Evolutionary conservation across 2,888 invertebrate genomes (phyloP), one percentile per base, ranked within the genome.

Genomic region (Pegoplata infirma): DNA sequence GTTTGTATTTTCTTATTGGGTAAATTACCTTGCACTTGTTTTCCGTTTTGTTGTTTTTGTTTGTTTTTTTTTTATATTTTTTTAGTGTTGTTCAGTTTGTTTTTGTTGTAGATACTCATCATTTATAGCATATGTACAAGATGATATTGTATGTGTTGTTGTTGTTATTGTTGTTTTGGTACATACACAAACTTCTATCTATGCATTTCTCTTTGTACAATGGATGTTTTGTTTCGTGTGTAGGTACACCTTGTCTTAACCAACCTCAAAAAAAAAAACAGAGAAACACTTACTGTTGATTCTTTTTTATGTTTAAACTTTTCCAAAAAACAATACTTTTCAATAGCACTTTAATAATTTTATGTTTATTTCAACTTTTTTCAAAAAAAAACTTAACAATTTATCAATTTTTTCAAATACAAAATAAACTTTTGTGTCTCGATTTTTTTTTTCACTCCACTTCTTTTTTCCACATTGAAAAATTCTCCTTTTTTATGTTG

Each of bases 21-120:
- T 75, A 75, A 75, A 71, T 75, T 79, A 79, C 79, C 79, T 79
- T 79, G 79, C 75, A 75, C 71, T 75, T 79, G 75, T 71, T 56
- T 21, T 53, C 32, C 49, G 12, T 21, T 21, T 25, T 64, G 3
- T 40, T 44, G 19, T 53, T 78, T 17, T 59, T 74, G 8, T 58
- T n/a, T n/a, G n/a, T n/a, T n/a, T n/a, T n/a, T n/a, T n/a, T n/a
- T n/a, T n/a, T n/a, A n/a, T n/a, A n/a, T n/a, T n/a, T n/a, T n/a
- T n/a, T n/a, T n/a, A n/a, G n/a, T 72, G 10, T 64, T 72, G 8
- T 63, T 56, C 44, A 51, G 16, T 40, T 47, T 66, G 21, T 68
- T 68, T 16, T 66, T 74, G 25, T 59, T 63, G 16, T 75, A 16
- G 3, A 25, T 21, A 46, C 32, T 66, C 67, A 53, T 74, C 67